Evolutionary conservation across 2,888 invertebrate species (phyloP).

Genomic region (Clusia tigrina): DNA sequence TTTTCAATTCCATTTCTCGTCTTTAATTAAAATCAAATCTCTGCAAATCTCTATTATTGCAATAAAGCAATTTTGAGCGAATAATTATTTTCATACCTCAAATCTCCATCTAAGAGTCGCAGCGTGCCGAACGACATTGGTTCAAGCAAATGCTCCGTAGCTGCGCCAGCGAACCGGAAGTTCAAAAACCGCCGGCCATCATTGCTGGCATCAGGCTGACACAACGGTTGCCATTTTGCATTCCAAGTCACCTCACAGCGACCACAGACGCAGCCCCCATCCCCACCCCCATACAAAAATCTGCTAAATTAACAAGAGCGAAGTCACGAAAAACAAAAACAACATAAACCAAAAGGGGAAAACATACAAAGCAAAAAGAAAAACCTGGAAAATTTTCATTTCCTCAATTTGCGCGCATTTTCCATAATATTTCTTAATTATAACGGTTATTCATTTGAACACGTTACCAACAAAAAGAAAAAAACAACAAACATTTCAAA

Average conservation of each 20-base stretch:
- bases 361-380: conserved; percentile 20
- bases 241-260: conserved; percentile 22
- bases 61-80: background rate
- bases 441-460: conserved; percentile 39
- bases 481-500: no score
- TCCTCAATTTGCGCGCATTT: conserved; percentile 44
- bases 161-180: conserved; percentile 49
- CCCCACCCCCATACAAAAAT: conserved; percentile 9
- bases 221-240: conserved; percentile 36
- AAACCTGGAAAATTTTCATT: conserved; percentile 40
- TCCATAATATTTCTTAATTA: conserved; percentile 58
- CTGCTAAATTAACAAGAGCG: conserved; percentile 24
- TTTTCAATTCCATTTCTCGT: no score
- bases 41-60: no score
- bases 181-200: conserved; percentile 25
- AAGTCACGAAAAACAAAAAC: conserved; percentile 22
- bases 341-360: conserved; percentile 6
- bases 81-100: background rate
- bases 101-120: background rate
- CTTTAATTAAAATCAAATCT: no score
- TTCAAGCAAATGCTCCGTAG: conserved; percentile 48
- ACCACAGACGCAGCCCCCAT: conserved; percentile 10
- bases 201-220: conserved; percentile 1
- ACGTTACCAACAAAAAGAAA: no score
- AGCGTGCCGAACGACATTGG: background rate